phyloP scores from a whole-genome alignment of 2,113 vertebrate species.

The Malurus cyaneus region DNA sequence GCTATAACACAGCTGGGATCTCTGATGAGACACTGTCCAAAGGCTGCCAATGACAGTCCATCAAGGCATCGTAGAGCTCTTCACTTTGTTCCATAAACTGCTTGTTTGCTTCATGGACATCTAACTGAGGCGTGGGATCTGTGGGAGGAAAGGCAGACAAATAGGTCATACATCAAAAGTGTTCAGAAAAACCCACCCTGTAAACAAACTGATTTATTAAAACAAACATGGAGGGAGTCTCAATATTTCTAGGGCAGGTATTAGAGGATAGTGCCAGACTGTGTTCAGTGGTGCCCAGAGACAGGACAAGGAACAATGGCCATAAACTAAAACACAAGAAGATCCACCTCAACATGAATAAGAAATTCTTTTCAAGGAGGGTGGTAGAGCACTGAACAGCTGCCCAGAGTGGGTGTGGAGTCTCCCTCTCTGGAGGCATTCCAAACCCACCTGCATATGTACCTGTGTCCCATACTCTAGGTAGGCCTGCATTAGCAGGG shows the following conservation, averaged over 20 bases:
- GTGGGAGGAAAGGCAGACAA: not conserved
- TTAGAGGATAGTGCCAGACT: not conserved
- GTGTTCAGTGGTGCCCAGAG: not conserved
- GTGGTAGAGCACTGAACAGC: not conserved
- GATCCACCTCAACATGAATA: not conserved
- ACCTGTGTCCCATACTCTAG: not conserved
- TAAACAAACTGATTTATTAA: not conserved
- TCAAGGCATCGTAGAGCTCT: slow-evolving; percentile 89
- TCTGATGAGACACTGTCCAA: slow-evolving; percentile 78
- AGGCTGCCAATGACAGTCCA: slow-evolving; percentile 89
- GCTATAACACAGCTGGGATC: slow-evolving; percentile 73
- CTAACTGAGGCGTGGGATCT: slow-evolving; percentile 85
- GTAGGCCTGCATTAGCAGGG: not conserved
- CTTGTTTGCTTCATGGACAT: slow-evolving; percentile 86
- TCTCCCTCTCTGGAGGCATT: not conserved
- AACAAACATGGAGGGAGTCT: not conserved
- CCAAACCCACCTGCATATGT: not conserved
- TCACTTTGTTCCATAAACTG: slow-evolving; percentile 92
- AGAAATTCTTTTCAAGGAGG: not conserved
- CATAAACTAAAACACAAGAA: not conserved
- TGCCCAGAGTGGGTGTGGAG: not conserved
- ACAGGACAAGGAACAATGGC: not conserved
- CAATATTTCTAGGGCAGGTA: not conserved
- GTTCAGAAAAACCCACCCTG: not conserved
- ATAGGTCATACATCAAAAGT: not conserved